Conservation (phyloP, 2,113 vertebrate species). For the Anoura caudifer region DNA sequence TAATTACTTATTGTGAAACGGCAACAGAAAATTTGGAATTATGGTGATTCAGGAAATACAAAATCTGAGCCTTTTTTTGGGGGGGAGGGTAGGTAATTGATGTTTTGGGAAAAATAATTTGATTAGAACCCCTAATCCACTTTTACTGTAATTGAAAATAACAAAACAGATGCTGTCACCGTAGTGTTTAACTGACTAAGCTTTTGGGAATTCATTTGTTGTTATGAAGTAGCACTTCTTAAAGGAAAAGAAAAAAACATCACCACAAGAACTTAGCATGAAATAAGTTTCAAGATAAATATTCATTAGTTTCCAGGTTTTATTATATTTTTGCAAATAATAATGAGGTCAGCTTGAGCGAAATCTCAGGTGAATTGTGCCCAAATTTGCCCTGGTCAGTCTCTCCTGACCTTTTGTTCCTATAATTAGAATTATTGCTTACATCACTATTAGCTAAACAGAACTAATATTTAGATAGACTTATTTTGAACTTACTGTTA, state of each 20-base stretch:
- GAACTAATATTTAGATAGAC: conserved; percentile 56
- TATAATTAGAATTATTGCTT: conserved; percentile 38
- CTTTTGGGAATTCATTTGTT: conserved; percentile 5
- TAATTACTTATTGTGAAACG: conserved; percentile 40
- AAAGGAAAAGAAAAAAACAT: not conserved
- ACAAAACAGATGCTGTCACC: not conserved
- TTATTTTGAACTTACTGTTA: conserved; percentile 62
- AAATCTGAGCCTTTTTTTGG: not conserved
- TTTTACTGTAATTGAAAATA: conserved; percentile 23
- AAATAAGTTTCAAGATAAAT: conserved; percentile 27
- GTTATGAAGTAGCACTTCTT: not conserved
- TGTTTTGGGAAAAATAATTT: conserved; percentile 45
- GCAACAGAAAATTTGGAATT: conserved; percentile 25
- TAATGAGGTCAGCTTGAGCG: not conserved
- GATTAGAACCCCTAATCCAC: conserved; percentile 20
- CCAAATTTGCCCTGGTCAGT: conserved; percentile 31
- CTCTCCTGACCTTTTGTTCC: conserved; percentile 40
- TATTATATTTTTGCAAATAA: not conserved
- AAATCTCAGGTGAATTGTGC: conserved; percentile 41
- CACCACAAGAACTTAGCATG: not conserved
- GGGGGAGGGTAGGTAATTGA: conserved; percentile 34
- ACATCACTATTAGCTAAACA: conserved; percentile 49
- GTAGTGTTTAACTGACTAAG: not conserved
- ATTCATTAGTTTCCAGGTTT: not conserved
- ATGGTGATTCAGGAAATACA: conserved; percentile 22